Conservation (phyloP, 2,888 invertebrate genomes). For the Subacronicta megacephala region DNA sequence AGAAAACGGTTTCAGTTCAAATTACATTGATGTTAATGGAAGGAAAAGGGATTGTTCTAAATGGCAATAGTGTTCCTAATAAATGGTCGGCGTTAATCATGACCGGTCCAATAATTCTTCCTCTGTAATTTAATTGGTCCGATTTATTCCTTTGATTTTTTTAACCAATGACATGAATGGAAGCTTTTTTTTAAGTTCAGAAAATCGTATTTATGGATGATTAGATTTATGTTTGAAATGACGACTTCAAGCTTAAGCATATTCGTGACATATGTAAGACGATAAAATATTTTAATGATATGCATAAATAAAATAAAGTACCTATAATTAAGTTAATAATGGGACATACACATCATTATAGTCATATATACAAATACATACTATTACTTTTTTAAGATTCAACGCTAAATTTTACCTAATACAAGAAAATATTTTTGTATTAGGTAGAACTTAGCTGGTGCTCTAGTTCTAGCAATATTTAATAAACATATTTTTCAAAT, state of each 20-base stretch:
- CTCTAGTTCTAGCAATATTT: neutral
- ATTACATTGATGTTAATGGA: slow-evolving; percentile 13
- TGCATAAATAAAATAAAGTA: no score
- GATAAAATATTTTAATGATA: no score
- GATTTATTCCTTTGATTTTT: slow-evolving; percentile 28
- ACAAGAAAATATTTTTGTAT: no score
- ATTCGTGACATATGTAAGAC: no score
- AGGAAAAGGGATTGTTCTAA: slow-evolving; percentile 19
- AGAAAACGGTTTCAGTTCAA: slow-evolving; percentile 2
- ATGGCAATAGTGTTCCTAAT: slow-evolving; percentile 53
- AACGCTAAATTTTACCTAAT: no score
- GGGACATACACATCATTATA: no score
- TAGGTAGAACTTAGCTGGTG: no score
- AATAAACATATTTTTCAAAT: neutral
- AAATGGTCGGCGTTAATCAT: slow-evolving; percentile 47
- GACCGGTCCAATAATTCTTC: slow-evolving; percentile 50
- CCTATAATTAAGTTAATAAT: no score
- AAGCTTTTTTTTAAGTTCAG: neutral
- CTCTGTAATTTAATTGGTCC: slow-evolving; percentile 38
- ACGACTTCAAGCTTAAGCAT: no score
- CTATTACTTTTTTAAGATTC: no score
- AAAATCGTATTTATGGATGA: neutral
- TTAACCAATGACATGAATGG: neutral
- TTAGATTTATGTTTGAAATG: no score
- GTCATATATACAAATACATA: no score